Base-by-base conservation (phyloP, 2,797 vertebrate species). In the Periophthalmus magnuspinnatus region DNA sequence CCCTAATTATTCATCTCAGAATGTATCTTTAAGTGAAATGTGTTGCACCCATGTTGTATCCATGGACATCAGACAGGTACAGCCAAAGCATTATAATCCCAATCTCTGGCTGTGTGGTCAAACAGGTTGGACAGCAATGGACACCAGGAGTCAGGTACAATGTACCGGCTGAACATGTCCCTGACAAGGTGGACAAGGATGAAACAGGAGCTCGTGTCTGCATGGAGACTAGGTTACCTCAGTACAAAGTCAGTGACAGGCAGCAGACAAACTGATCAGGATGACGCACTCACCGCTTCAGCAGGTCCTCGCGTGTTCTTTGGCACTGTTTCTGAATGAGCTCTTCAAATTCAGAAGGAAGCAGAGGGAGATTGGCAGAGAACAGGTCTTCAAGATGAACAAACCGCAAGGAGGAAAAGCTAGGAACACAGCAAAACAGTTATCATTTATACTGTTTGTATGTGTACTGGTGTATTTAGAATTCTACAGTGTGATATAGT, bases 371-470 rank as follows among this genome's bases (percentile, higher is more conserved):
- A 2, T 73, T 75, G 6, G 89, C 83, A 0, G 71, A 78, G 24
- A 91, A 89, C 9, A 97, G 54, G 55, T 96, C 95, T 10, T 90
- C 79, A 9, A 91, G 84, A 71, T 83, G 89, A 47, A 98, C 93
- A 89, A 98, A 98, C 55, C 95, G 92, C 45, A 97, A 75, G 0
- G 93, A 86, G 52, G 84, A 90, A 82, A 93, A 97, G 74, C 97
- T 98, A 55, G 2, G 82, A 3, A 19, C 6, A 38, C 10, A 69
- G 68, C 28, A 19, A 59, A 34, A 34, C 13, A 33, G 0, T 58
- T 16, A 52, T n/a, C 17, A 28, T 28, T 28, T 28, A 28, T 3
- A 28, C 28, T 28, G 28, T 28, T 28, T 28, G 3, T 1, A 3
- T 28, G 3, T 28, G 28, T 28, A 28, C 28, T 28, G 28, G 28